These are phyloP conservation scores for Sarotherodon lohbergeri DNA, from an alignment of 2,113 vertebrate species.

Conservation along the genomic window DNA sequence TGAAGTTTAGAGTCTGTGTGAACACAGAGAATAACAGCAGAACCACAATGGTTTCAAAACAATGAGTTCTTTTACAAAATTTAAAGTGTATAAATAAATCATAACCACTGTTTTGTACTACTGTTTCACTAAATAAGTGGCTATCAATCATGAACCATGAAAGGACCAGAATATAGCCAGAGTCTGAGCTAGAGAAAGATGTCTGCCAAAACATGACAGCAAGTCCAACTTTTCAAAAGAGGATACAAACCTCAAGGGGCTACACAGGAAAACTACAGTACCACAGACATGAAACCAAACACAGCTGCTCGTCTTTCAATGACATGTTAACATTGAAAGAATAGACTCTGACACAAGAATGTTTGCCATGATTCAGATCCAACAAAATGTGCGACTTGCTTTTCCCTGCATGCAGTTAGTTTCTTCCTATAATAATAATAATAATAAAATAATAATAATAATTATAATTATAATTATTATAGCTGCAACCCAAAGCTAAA, in stretches of 20 bases:
- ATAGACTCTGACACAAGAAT: not conserved
- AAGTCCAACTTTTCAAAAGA: constrained; percentile 24
- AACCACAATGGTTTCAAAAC: not conserved
- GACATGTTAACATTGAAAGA: not conserved
- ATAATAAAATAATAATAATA: too few relatives aligned
- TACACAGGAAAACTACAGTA: not conserved
- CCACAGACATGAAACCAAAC: not conserved
- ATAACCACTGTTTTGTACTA: constrained; percentile 15
- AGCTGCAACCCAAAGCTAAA: not conserved
- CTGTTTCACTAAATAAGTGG: constrained; percentile 28
- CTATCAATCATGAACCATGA: constrained; percentile 31
- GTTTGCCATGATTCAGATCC: not conserved
- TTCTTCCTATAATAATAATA: not conserved
- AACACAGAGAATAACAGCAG: not conserved
- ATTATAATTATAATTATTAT: too few relatives aligned
- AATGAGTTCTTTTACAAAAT: not conserved
- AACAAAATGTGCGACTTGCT: not conserved
- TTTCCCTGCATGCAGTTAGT: not conserved
- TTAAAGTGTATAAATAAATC: constrained; percentile 40
- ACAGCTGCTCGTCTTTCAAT: not conserved
- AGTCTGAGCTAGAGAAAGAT: not conserved
- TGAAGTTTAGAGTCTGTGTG: not conserved
- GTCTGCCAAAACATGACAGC: constrained; percentile 1
- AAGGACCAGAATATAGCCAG: not conserved
- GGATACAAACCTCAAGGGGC: not conserved